Percentiles rank a stretch among this genome's conserved stretches.
These are phyloP conservation scores for Aegotheles bennettii DNA, from an alignment of 2,113 vertebrate genomes.

Conservation along the genomic window DNA sequence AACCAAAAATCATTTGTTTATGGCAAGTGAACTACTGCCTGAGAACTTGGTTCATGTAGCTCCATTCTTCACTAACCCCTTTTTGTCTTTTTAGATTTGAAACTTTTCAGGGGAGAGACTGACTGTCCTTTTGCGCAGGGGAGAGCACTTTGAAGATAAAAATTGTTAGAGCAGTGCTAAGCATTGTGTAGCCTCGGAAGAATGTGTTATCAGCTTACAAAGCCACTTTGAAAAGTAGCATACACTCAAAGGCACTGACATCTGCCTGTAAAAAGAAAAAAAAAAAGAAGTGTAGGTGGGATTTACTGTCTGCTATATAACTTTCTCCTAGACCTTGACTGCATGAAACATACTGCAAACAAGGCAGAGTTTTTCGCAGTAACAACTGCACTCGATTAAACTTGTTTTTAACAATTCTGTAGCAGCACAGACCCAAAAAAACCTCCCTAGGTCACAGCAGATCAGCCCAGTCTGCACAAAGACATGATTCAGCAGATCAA, in stretches of 20 bases:
- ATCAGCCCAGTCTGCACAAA: background rate
- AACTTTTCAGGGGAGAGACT: slow-evolving; percentile 42
- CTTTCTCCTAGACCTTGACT: slow-evolving; percentile 40
- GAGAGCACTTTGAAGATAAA: slow-evolving; percentile 59
- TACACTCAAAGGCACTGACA: slow-evolving; percentile 50
- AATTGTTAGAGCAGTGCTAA: slow-evolving; percentile 55
- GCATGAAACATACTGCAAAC: background rate
- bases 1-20: slow-evolving; percentile 24
- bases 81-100: slow-evolving; percentile 45
- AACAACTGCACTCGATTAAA: background rate
- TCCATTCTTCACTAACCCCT: slow-evolving; percentile 19
- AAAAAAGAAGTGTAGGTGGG: background rate
- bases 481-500: background rate
- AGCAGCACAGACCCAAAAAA: background rate
- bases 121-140: slow-evolving; percentile 16
- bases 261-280: slow-evolving; percentile 25
- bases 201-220: slow-evolving; percentile 59
- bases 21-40: background rate
- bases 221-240: slow-evolving; percentile 62
- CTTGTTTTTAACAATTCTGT: background rate
- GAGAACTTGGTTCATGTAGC: background rate
- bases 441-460: background rate
- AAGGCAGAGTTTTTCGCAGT: background rate
- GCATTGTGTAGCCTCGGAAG: slow-evolving; percentile 46
- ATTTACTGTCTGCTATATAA: slow-evolving; percentile 42